Evolutionary conservation across 2,113 vertebrate species (phyloP), one percentile per base, ranked within the genome.

Genomic region (Otis tarda): DNA sequence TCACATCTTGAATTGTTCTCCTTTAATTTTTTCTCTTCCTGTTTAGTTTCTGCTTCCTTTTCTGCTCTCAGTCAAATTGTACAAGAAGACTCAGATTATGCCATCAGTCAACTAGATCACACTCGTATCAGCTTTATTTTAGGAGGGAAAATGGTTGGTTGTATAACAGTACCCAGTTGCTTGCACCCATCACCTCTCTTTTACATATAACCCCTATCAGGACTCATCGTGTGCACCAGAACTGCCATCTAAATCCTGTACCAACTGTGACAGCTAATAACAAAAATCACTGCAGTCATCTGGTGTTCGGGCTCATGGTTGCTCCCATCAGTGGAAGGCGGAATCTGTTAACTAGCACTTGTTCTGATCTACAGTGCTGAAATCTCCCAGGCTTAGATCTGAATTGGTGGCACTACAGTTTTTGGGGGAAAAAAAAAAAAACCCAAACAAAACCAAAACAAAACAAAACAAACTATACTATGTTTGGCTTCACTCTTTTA

Each of bases 31-130:
- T 81, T 31, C 10, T 33, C 31, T 49, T 90, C 8, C 39, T 89
- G 25, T 94, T 86, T 65, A 43, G 88, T 81, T 83, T 91, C n/a
- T 87, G 18, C 37, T 73, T 74, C 64, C 17, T 83, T 74, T 89
- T 74, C 60, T 75, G 20, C 21, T 91, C n/a, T 70, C 21, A 69
- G 47, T 69, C 37, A 80, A 77, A 73, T 23, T 24, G 25, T 24
- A 41, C 14, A 56, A 45, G 7, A 68, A 39, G 25, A 61, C 23
- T 60, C 30, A 64, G 20, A 49, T 67, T 68, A 68, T 11, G 20
- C 43, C 28, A 78, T 17, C 17, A 57, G 11, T 27, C 37, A 56
- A 89, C 60, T 4, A 61, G 20, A 68, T 56, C 9, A 1, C 30
- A 50, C 10, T 89, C 56, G 7, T 37, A 75, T 22, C 45, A 83